Evolutionary conservation across 2,888 invertebrate species (phyloP).

Genomic region (Andrena hattorfiana): DNA sequence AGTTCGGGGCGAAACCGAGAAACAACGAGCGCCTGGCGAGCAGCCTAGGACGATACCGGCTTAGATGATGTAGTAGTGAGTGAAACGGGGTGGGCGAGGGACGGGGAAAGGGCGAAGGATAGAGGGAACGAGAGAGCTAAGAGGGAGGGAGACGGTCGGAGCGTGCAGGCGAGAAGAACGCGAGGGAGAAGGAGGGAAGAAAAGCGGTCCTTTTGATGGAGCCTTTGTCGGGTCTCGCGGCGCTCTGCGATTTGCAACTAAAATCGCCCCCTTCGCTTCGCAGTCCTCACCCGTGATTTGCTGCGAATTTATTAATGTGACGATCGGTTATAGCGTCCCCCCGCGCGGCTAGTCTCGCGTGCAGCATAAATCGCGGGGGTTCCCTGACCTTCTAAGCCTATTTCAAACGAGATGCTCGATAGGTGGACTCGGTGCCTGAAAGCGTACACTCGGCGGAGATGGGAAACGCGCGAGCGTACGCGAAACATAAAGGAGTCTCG

Average conservation of each 20-base stretch:
- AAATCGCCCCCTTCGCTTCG: constrained; percentile 81
- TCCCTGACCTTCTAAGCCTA: neutral
- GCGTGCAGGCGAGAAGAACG: constrained; percentile 26
- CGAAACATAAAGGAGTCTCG: too few species aligned
- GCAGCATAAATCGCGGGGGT: neutral
- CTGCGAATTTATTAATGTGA: constrained; percentile 84
- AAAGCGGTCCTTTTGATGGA: constrained; percentile 81
- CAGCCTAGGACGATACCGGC: constrained; percentile 43
- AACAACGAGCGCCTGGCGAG: constrained; percentile 47
- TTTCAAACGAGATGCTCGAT: neutral
- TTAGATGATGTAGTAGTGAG: constrained; percentile 44
- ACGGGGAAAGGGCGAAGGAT: constrained; percentile 43
- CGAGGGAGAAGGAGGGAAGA: constrained; percentile 62
- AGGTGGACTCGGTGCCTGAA: neutral
- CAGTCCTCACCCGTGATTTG: constrained; percentile 77
- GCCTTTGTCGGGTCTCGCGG: constrained; percentile 84
- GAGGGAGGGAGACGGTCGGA: constrained; percentile 8
- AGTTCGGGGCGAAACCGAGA: constrained; percentile 61
- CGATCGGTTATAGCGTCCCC: constrained; percentile 65
- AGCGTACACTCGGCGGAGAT: neutral
- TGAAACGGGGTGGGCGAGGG: constrained; percentile 51
- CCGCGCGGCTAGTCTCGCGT: constrained; percentile 15
- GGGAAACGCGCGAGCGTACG: too few species aligned
- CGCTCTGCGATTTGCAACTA: constrained; percentile 85
- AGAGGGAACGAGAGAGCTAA: constrained; percentile 11